Evolutionary conservation across 2,113 vertebrate genomes (phyloP).

Genomic region (Mola mola): DNA sequence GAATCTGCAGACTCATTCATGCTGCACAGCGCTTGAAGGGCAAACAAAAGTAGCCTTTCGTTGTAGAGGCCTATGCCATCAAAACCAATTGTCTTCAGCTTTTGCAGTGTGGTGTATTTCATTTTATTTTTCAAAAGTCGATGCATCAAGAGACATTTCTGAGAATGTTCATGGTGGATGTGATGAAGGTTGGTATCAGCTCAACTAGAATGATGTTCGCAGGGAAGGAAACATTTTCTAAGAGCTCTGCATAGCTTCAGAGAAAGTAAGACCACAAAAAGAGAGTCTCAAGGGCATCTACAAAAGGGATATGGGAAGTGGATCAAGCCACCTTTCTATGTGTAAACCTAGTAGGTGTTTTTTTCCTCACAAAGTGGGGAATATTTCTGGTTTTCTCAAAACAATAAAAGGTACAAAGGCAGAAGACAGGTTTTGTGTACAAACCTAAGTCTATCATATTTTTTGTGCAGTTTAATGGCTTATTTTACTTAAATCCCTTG

Average conservation of each 20-base stretch:
- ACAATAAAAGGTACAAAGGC: too few species aligned
- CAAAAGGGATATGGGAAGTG: slow-evolving; percentile 5
- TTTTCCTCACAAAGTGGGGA: too few species aligned
- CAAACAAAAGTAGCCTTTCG: slow-evolving; percentile 44
- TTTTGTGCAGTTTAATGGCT: too few species aligned
- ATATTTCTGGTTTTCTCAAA: too few species aligned
- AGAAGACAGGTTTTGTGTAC: too few species aligned
- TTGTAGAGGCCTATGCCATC: slow-evolving; percentile 26
- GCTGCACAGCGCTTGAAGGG: slow-evolving; percentile 33
- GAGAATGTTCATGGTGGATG: slow-evolving; percentile 5
- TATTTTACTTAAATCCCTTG: too few species aligned
- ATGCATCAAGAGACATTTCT: slow-evolving; percentile 15
- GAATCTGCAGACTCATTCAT: slow-evolving; percentile 11
- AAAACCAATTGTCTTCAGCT: slow-evolving; percentile 19
- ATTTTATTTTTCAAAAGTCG: slow-evolving; percentile 14
- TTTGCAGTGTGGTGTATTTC: slow-evolving; percentile 19
- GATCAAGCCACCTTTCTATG: not conserved
- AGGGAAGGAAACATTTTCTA: slow-evolving; percentile 13
- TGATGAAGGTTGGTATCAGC: slow-evolving; percentile 33
- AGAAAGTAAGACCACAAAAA: slow-evolving; percentile 33
- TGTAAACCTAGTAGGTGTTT: too few species aligned
- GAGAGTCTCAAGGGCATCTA: slow-evolving; percentile 39
- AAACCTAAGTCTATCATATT: too few species aligned
- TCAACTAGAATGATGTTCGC: slow-evolving; percentile 28
- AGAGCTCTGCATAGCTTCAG: slow-evolving; percentile 24